A percentile compares a stretch with the other conserved stretches of the same genome.
phyloP scores from a whole-genome alignment of 1,140 invertebrate genomes.

The Drosophila pachea region DNA sequence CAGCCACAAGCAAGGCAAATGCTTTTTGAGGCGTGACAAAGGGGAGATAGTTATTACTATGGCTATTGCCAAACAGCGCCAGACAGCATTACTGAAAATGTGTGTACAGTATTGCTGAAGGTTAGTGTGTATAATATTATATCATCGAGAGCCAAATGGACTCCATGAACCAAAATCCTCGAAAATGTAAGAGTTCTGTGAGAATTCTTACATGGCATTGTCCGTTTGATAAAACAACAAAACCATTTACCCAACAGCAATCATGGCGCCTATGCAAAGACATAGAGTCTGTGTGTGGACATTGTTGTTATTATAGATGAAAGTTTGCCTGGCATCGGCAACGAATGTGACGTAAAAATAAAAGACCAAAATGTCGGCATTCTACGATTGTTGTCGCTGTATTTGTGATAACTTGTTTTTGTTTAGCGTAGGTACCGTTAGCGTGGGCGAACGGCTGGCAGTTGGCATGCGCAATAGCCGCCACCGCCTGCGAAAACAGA shows the following conservation, averaged over 20 bases:
- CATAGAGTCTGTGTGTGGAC: conserved; percentile 16
- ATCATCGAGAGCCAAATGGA: no score
- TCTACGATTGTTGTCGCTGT: conserved; percentile 9
- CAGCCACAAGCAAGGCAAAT: conserved; percentile 32
- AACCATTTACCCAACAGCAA: conserved; percentile 41
- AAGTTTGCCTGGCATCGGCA: conserved; percentile 24
- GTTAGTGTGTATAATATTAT: no score
- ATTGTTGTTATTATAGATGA: conserved; percentile 53
- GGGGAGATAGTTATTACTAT: conserved; percentile 57
- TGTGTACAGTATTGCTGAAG: not conserved
- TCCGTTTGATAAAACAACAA: conserved; percentile 42
- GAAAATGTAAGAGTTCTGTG: not conserved
- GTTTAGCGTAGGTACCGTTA: conserved; percentile 59
- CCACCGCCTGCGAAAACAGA: conserved; percentile 57
- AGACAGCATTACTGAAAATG: not conserved
- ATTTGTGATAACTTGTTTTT: conserved; percentile 67
- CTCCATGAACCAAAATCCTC: not conserved
- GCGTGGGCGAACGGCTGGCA: conserved; percentile 13
- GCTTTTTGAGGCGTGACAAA: conserved; percentile 56
- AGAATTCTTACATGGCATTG: conserved; percentile 32
- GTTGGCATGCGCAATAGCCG: conserved; percentile 56
- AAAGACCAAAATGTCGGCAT: conserved; percentile 27
- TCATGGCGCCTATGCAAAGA: conserved; percentile 20
- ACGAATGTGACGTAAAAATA: conserved; percentile 61
- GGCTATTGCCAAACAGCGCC: conserved; percentile 16